Percentiles rank a stretch among this genome's conserved stretches.
phyloP scores from a whole-genome alignment of 1,140 invertebrate species.

The Listronotus bonariensis region DNA sequence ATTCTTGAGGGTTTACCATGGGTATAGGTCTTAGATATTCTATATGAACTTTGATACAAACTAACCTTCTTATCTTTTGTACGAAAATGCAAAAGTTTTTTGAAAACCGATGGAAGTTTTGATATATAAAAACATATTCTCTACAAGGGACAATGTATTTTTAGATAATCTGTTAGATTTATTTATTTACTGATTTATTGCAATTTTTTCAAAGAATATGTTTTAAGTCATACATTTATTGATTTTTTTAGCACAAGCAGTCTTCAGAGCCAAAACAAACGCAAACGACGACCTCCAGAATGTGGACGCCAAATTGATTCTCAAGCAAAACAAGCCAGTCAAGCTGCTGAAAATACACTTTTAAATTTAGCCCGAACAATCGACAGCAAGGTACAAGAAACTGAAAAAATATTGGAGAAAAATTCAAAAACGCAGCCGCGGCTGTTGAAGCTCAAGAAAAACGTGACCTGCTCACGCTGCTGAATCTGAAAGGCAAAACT shows the following conservation, averaged over 20 bases:
- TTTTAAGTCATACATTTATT: no score
- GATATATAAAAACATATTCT: no score
- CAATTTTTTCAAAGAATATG: no score
- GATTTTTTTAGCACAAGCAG: slow-evolving; percentile 28
- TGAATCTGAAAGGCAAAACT: slow-evolving; percentile 21
- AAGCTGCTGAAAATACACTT: slow-evolving; percentile 21
- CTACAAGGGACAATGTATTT: no score
- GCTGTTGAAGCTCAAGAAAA: slow-evolving; percentile 22
- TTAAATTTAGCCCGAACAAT: slow-evolving; percentile 20
- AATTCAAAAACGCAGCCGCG: slow-evolving; percentile 19
- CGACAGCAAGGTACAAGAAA: slow-evolving; percentile 29
- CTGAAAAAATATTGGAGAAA: slow-evolving; percentile 16
- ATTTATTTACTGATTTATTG: no score
- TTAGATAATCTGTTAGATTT: no score
- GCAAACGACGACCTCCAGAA: slow-evolving; percentile 32
- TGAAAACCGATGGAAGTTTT: no score
- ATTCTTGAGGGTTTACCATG: no score
- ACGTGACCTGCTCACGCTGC: slow-evolving; percentile 21
- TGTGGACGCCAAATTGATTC: slow-evolving; percentile 12
- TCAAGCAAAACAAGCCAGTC: slow-evolving; percentile 10
- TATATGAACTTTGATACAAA: no score
- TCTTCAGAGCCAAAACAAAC: slow-evolving; percentile 29
- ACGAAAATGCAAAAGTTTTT: no score
- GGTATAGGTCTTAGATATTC: no score
- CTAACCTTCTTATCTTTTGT: no score